These are phyloP conservation scores for Morpho achilles DNA, from an alignment of 2,888 invertebrate genomes.

Conservation along the genomic window DNA sequence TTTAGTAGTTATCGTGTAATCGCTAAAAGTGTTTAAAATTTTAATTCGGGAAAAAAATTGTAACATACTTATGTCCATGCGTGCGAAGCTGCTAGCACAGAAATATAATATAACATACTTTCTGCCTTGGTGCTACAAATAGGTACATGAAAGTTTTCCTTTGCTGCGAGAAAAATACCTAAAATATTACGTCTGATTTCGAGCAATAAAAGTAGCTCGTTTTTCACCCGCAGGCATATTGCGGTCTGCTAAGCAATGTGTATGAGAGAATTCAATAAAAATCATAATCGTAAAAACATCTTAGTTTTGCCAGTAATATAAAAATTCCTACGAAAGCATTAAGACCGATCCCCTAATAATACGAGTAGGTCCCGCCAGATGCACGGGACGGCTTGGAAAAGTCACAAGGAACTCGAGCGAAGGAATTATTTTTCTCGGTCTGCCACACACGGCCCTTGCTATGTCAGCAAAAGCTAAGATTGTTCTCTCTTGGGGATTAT, in stretches of 20 bases:
- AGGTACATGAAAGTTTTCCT: conserved; percentile 13
- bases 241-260: conserved; percentile 47
- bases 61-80: no score
- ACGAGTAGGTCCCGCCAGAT: conserved; percentile 67
- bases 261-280: conserved; percentile 70
- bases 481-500: conserved; percentile 54
- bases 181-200: conserved; percentile 51
- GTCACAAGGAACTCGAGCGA: conserved; percentile 75
- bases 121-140: not conserved
- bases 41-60: no score
- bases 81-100: no score
- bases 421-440: conserved; percentile 78
- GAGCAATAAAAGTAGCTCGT: conserved; percentile 71
- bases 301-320: conserved; percentile 68
- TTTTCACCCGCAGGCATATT: conserved; percentile 63
- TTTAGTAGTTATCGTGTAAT: no score
- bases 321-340: conserved; percentile 77
- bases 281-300: conserved; percentile 74
- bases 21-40: no score
- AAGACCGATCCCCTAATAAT: conserved; percentile 76
- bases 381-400: conserved; percentile 76
- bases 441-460: conserved; percentile 75
- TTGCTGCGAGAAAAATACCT: conserved; percentile 41
- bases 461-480: conserved; percentile 67
- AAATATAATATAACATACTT: no score